Base-by-base conservation (phyloP, 1,140 invertebrate genomes). In the Dryas iulia region DNA sequence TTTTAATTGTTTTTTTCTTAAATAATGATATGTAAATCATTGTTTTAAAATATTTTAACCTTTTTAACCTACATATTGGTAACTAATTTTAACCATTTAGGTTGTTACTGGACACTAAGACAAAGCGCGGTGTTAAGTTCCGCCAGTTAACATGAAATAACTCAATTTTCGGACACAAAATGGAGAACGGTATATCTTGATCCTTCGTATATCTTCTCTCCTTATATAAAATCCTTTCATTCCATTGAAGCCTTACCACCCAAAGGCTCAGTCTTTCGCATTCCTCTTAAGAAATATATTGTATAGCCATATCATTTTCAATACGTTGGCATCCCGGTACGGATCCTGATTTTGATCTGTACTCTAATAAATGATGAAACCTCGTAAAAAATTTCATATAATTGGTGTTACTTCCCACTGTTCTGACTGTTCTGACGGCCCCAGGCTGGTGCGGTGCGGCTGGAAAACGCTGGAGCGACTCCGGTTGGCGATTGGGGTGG, bases 401-500 rank as follows among this genome's bases (percentile, higher is more conserved):
- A 18, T 47, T 18, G 6, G 7, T 47, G 39, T 47, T 82, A 82
- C 76, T 84, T 87, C 1, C 81, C 79, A 21, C 74, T 82, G 18
- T 10, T 73, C 6, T 83, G 75, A 56, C 87, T 89, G 73, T 83
- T 89, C 71, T 88, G 87, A 18, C 84, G 26, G 10, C 79, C 70
- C 72, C 76, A 84, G 14, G 75, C 68, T 23, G 77, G 72, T 14
- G 61, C 73, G 1, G 71, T 33, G 30, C 62, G 68, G 56, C 39
- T 59, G 26, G 71, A 60, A 64, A 86, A 84, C 0, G 62, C 54
- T 2, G 82, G 73, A 0, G 77, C 70, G 11, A 84, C 33, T 0
- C 85, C 86, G 0, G 82, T 86, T 0, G 88, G 86, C 0, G 87
- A 83, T 0, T 71, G 66, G 0, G 87, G 86, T 10, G 89, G 87